These are phyloP conservation scores for Chaetogeoica ovagalla DNA, from an alignment of 2,888 invertebrate genomes.

Conservation along the genomic window DNA sequence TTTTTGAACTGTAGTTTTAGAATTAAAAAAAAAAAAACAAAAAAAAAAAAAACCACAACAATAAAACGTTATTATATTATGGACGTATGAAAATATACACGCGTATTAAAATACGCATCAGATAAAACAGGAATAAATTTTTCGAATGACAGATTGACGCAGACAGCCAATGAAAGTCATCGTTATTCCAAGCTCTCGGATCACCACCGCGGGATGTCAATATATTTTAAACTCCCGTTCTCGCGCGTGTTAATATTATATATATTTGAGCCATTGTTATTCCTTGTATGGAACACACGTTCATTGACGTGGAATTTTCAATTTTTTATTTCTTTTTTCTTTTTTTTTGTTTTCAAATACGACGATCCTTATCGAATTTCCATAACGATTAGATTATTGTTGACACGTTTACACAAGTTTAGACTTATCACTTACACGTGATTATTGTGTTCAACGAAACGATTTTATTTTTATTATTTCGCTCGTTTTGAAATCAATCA, in stretches of 20 bases:
- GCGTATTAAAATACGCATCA: constrained; percentile 1
- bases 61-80: not conserved
- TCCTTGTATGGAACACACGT: not conserved
- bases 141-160: constrained; percentile 17
- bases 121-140: constrained; percentile 19
- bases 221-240: constrained; percentile 1
- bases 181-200: constrained; percentile 22
- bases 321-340: not conserved
- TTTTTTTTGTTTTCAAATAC: not conserved
- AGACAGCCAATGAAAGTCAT: constrained; percentile 25
- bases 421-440: too few relatives aligned
- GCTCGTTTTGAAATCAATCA: too few relatives aligned
- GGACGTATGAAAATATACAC: not conserved
- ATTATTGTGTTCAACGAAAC: too few relatives aligned
- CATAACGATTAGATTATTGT: not conserved
- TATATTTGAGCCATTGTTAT: not conserved
- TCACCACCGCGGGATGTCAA: constrained; percentile 22
- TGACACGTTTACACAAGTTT: not conserved
- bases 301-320: not conserved
- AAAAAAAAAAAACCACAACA: not conserved
- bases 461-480: too few relatives aligned
- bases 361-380: not conserved
- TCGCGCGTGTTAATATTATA: not conserved
- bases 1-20: too few relatives aligned
- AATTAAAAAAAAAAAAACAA: too few relatives aligned